Evolutionary conservation across 2,113 vertebrate genomes (phyloP).

Genomic region (Agapornis roseicollis): DNA sequence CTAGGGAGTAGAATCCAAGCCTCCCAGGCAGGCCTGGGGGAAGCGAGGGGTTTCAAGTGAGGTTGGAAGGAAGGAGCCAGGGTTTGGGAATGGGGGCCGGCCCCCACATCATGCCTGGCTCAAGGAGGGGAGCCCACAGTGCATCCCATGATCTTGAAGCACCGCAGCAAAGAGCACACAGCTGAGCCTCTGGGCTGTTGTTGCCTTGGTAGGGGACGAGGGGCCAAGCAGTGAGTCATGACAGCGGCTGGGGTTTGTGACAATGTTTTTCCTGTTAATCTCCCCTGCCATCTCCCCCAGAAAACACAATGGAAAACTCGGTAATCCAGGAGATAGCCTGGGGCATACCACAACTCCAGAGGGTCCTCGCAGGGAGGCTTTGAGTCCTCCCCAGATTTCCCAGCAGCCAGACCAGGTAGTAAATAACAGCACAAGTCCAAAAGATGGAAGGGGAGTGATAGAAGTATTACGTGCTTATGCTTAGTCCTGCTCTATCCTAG

Average conservation of each 20-base stretch:
- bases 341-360: slow-evolving; percentile 28
- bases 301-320: slow-evolving; percentile 44
- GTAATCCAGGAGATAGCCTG: not conserved
- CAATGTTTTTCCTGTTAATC: slow-evolving; percentile 20
- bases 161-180: not conserved
- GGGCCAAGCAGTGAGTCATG: not conserved
- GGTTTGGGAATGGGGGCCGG: not conserved
- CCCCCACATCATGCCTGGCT: accelerated
- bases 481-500: not conserved
- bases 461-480: not conserved
- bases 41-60: not conserved
- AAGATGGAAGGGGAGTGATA: not conserved
- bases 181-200: not conserved
- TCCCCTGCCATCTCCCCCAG: not conserved
- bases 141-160: not conserved
- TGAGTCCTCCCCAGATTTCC: not conserved
- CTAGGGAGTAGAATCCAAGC: not conserved
- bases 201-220: not conserved
- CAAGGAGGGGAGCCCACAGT: not conserved
- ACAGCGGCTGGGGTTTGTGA: not conserved
- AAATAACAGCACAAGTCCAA: not conserved
- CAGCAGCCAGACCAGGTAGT: slow-evolving; percentile 43
- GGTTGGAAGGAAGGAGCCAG: not conserved
- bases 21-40: not conserved
- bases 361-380: not conserved